phyloP scores from a whole-genome alignment of 2,888 invertebrate species.

The Anthoptus insignis region DNA sequence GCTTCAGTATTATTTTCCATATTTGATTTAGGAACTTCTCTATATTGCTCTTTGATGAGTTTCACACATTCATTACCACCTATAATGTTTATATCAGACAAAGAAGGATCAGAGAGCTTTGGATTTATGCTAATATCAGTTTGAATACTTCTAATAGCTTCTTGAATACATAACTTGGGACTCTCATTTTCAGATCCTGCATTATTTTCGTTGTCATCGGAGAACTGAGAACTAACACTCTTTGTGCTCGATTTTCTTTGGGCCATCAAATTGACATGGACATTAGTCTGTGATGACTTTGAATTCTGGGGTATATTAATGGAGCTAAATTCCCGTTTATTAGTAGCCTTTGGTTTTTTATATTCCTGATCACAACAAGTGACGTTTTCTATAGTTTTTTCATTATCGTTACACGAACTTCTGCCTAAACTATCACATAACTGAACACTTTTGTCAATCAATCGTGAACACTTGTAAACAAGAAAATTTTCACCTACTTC shows the following conservation, averaged over 20 bases:
- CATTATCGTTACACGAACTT: no score
- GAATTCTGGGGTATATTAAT: no score
- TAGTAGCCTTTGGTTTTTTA: no score
- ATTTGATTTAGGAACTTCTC: conserved; percentile 51
- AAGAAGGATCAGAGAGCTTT: conserved; percentile 71
- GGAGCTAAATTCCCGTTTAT: no score
- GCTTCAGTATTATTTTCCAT: conserved; percentile 32
- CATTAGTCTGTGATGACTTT: no score
- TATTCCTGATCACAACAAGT: no score
- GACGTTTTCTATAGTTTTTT: no score
- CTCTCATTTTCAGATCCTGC: neutral
- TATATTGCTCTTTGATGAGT: conserved; percentile 62
- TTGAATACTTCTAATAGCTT: conserved; percentile 72
- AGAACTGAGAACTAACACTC: conserved; percentile 50
- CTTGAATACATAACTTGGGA: conserved; percentile 47
- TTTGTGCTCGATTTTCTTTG: conserved; percentile 50
- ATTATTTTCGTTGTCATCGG: conserved; percentile 37
- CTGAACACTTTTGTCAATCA: no score
- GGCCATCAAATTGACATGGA: conserved; percentile 58
- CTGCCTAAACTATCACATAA: no score
- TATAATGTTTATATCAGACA: conserved; percentile 72
- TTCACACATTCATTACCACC: conserved; percentile 60
- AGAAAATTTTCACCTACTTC: no score
- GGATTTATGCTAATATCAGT: conserved; percentile 81
- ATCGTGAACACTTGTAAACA: no score